A percentile compares a stretch with the other conserved stretches of the same genome.
Evolutionary conservation across 2,888 invertebrate species (phyloP).

Genomic region (Tachina fera): DNA sequence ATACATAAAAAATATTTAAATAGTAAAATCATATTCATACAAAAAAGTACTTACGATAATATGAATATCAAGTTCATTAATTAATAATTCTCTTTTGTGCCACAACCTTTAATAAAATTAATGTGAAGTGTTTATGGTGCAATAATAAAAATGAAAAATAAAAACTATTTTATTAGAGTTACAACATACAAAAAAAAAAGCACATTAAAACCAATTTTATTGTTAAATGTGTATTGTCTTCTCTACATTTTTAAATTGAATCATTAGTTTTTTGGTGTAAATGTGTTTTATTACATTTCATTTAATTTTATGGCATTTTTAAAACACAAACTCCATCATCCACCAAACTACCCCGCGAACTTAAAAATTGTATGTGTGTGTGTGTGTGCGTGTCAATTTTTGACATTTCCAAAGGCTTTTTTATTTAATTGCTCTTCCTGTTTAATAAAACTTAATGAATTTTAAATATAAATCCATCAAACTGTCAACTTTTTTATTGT

Average conservation of each 20-base stretch:
- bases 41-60: background rate
- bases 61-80: conserved; percentile 25
- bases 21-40: background rate
- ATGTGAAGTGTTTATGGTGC: background rate
- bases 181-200: conserved; percentile 14
- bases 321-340: background rate
- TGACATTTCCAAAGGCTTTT: background rate
- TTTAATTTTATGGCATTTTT: conserved; percentile 37
- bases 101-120: conserved; percentile 2
- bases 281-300: conserved; percentile 21
- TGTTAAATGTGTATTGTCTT: background rate
- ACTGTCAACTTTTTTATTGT: conserved; percentile 52
- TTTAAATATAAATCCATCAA: conserved; percentile 54
- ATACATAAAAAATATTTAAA: background rate
- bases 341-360: background rate
- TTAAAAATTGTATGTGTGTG: background rate
- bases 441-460: conserved; percentile 11
- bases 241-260: conserved; percentile 1
- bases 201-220: conserved; percentile 45
- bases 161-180: conserved; percentile 25
- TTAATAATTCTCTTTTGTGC: background rate
- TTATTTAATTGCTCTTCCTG: background rate
- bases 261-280: conserved; percentile 16
- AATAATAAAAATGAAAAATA: conserved; percentile 24
- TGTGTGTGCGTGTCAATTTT: conserved; percentile 33